Evolutionary conservation across 2,113 vertebrate genomes (phyloP).

Genomic region (Oxyruncus cristatus): DNA sequence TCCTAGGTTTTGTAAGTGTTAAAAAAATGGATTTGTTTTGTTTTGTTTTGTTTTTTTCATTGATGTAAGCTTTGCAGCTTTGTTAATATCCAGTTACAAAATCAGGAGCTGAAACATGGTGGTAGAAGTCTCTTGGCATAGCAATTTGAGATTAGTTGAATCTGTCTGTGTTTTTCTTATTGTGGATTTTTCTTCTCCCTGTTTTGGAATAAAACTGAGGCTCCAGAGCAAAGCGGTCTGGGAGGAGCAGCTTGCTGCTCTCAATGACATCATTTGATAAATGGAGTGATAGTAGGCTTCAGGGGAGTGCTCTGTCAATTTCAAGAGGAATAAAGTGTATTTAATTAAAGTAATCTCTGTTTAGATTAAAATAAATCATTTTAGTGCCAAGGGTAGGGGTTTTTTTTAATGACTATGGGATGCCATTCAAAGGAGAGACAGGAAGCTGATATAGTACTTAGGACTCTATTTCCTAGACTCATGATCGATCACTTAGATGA

Average conservation of each 20-base stretch:
- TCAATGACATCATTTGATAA: constrained; percentile 45
- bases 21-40: not conserved
- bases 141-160: not conserved
- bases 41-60: not conserved
- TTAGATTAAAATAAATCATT: constrained; percentile 68
- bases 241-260: not conserved
- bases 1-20: not conserved
- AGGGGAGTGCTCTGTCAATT: constrained; percentile 51
- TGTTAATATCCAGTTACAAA: not conserved
- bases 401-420: constrained; percentile 34
- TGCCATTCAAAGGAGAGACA: constrained; percentile 46
- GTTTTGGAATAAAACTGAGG: not conserved
- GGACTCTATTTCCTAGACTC: constrained; percentile 29
- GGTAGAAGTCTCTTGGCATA: not conserved
- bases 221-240: not conserved
- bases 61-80: not conserved
- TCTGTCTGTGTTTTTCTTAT: not conserved
- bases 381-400: not conserved
- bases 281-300: constrained; percentile 47
- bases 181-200: not conserved
- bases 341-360: constrained; percentile 73
- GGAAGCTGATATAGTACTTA: constrained; percentile 41
- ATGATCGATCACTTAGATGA: not conserved
- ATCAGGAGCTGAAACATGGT: not conserved
- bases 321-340: constrained; percentile 56